Conservation (phyloP, 2,888 invertebrate genomes). For the Diadegma fenestrale region DNA sequence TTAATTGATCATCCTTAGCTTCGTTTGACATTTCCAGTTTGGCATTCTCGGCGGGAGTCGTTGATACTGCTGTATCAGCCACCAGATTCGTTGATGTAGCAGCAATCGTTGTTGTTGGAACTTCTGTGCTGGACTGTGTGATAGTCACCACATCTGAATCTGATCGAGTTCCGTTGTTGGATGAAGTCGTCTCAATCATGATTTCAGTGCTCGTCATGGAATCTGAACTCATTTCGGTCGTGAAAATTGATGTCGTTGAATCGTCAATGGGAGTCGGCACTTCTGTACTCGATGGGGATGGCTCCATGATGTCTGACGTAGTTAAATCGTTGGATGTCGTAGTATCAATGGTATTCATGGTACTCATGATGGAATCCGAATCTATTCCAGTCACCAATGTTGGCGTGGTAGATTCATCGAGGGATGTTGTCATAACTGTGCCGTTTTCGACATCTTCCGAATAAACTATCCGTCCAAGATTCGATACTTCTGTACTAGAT, state of each 20-base stretch:
- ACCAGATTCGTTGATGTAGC: constrained; percentile 20
- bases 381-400: neutral
- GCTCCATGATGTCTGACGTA: neutral
- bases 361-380: neutral
- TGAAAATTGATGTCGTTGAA: constrained; percentile 9
- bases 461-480: neutral
- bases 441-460: neutral
- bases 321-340: neutral
- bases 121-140: constrained; percentile 32
- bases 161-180: constrained; percentile 38
- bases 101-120: constrained; percentile 27
- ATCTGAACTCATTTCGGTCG: constrained; percentile 13
- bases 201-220: constrained; percentile 24
- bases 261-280: constrained; percentile 35
- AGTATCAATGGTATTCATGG: neutral
- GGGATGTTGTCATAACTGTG: neutral
- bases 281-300: constrained; percentile 43
- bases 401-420: neutral
- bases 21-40: constrained; percentile 1
- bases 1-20: constrained; percentile 2
- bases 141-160: constrained; percentile 38
- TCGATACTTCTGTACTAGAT: constrained; percentile 31
- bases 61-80: neutral
- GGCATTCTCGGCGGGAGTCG: constrained; percentile 16
- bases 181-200: constrained; percentile 31